Percentiles rank a stretch among this genome's conserved stretches.
Conservation (phyloP, 1,140 invertebrate species). For the Neotoxoptera formosana region DNA sequence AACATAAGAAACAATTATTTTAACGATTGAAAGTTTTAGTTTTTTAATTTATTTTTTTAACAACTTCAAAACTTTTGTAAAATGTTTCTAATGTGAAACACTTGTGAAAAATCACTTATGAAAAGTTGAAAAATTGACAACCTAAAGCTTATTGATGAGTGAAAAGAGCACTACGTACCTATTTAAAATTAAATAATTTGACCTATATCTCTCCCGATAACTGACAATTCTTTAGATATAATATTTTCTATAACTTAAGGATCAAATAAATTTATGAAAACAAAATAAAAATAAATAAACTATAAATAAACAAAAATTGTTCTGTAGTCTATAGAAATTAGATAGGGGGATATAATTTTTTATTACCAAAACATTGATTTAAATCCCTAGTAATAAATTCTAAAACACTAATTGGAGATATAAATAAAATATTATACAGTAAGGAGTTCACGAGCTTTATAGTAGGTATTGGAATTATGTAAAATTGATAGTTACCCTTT, state of each 20-base stretch:
- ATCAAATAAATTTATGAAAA: background rate
- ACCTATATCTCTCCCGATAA: background rate
- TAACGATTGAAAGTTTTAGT: conserved; percentile 22
- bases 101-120: background rate
- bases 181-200: background rate
- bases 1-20: background rate
- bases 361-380: background rate
- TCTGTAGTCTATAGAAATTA: background rate
- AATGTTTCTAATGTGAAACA: background rate
- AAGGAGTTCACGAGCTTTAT: background rate
- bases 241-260: background rate
- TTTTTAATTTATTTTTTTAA: background rate
- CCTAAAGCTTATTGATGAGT: background rate
- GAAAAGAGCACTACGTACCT: no score
- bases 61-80: background rate
- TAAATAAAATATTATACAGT: background rate
- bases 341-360: background rate
- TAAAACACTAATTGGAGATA: background rate
- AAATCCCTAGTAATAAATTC: background rate
- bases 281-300: background rate
- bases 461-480: no score
- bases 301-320: background rate
- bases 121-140: background rate
- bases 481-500: background rate
- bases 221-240: background rate